Evolutionary conservation across 2,113 vertebrate genomes (phyloP).

Genomic region (Gymnocephalus cernua): DNA sequence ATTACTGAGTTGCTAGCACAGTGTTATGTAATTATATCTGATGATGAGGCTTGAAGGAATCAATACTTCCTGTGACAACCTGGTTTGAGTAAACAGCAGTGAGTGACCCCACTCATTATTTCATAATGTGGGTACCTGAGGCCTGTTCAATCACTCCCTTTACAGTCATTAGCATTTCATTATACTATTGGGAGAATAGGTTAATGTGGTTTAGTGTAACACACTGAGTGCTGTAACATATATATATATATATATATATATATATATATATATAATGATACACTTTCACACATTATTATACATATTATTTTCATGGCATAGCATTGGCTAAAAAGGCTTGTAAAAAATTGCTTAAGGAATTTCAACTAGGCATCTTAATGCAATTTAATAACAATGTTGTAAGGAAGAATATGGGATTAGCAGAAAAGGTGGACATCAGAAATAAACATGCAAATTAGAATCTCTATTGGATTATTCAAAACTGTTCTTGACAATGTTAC

Average conservation of each 20-base stretch:
- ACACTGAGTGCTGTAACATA: neutral
- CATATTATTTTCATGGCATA: neutral
- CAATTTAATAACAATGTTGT: neutral
- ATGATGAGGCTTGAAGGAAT: conserved; percentile 47
- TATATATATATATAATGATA: neutral
- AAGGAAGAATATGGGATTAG: neutral
- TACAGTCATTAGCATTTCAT: conserved; percentile 4
- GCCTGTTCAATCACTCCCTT: conserved; percentile 18
- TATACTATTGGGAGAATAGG: neutral
- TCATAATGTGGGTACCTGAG: conserved; percentile 30
- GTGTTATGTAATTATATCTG: conserved; percentile 31
- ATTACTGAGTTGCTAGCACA: neutral
- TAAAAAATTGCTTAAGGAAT: neutral
- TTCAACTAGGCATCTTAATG: neutral
- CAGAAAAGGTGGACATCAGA: neutral
- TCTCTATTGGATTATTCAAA: neutral
- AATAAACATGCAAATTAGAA: neutral
- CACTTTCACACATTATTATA: neutral
- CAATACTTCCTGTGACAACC: conserved; percentile 22
- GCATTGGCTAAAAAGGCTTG: neutral
- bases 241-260: too few species aligned
- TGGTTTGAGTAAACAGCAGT: conserved; percentile 30
- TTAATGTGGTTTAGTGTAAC: neutral
- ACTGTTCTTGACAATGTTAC: neutral
- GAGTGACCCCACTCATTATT: conserved; percentile 28